phyloP scores from a whole-genome alignment of 2,113 vertebrate species.

The Gallinago media region DNA sequence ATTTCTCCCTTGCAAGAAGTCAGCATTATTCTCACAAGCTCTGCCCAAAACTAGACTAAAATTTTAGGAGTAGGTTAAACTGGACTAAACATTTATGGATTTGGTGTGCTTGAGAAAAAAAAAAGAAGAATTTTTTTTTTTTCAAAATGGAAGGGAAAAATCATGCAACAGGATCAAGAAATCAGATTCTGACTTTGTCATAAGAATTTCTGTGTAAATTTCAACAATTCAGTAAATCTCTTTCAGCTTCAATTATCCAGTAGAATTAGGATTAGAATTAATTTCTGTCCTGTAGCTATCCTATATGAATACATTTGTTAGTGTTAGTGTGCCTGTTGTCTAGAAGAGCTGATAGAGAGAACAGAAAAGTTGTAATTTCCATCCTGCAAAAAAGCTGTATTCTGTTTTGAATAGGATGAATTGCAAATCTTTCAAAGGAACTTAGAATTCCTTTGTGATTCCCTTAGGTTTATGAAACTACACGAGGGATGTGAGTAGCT shows the following conservation, averaged over 20 bases:
- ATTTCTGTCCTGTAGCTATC: not conserved
- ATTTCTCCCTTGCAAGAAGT: not conserved
- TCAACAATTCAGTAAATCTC: not conserved
- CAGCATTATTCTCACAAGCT: not conserved
- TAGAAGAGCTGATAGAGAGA: not conserved
- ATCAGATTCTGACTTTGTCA: not conserved
- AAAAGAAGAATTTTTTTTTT: not conserved
- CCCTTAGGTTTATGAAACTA: not conserved
- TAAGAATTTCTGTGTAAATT: not conserved
- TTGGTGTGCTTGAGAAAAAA: not conserved
- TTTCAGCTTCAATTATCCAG: not conserved
- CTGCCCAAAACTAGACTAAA: not conserved
- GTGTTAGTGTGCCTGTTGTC: not conserved
- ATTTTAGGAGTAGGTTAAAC: not conserved
- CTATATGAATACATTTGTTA: not conserved
- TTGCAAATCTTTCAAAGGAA: not conserved
- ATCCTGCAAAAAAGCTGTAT: not conserved
- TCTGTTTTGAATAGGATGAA: not conserved
- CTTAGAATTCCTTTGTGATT: not conserved
- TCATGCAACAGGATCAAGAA: not conserved
- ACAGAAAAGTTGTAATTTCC: not conserved
- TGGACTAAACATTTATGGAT: not conserved
- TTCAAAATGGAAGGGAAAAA: not conserved
- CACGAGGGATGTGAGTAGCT: not conserved
- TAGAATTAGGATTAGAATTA: not conserved